Evolutionary conservation across 2,797 vertebrate genomes (phyloP), one percentile per base, ranked within the genome.

Genomic region (Novumbra hubbsi): DNA sequence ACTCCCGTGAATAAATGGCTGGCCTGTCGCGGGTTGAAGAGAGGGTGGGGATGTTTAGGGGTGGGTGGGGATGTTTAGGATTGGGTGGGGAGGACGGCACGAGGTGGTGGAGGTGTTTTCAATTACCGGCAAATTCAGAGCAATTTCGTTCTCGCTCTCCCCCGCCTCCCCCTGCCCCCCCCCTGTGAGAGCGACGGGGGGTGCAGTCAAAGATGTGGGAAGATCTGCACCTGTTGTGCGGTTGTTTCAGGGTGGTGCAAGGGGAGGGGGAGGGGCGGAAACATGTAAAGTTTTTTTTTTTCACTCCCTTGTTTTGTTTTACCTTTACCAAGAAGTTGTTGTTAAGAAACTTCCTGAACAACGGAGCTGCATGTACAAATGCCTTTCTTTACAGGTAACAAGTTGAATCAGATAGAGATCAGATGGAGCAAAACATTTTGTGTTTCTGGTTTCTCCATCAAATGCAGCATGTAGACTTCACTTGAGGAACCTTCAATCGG

Each of bases 101-200:
- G 63, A 84, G 84, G 85, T 50, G 89, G 88, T 85, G 78, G 83
- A 90, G 90, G 87, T 90, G 85, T 91, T 93, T 94, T 93, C 91
- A 93, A 94, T 92, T 93, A 93, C 86, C 73, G 86, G 90, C 92
- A 93, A 93, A 93, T 93, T 93, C 90, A 11, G 41, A 45, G 41
- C 41, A 45, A 45, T 45, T 45, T 45, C 12, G 9, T 91, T 84
- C 83, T 84, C 84, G 92, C 88, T 92, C 89, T 80, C 87, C 81
- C 78, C 82, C 75, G 90, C 84, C 87, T 88, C 64, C 93, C 91
- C 80, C 80, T 75, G 90, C 84, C 87, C 88, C 64, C 93, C 91
- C 80, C 80, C 91, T 87, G 92, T 0, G 92, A 89, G 83, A 84
- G 87, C 92, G 93, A 94, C 93, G 87, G 92, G 83, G 88, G 92